phyloP scores from a whole-genome alignment of 2,888 invertebrate genomes.

The Muschampia plurimacula region DNA sequence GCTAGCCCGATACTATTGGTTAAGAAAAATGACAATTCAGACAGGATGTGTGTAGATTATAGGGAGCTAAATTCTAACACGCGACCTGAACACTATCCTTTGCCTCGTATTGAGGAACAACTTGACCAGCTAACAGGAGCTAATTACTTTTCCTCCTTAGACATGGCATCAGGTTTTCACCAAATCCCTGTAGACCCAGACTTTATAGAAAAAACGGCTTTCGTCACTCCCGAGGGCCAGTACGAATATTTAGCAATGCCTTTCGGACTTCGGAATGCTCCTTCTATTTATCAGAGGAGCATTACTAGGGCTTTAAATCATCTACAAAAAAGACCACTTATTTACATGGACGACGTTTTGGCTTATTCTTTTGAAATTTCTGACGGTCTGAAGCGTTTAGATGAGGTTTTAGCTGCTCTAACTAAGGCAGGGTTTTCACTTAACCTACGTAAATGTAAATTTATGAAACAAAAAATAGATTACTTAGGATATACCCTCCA shows the following conservation, averaged over 20 bases:
- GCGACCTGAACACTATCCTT: constrained; percentile 42
- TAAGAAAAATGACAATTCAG: constrained; percentile 35
- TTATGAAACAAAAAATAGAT: neutral
- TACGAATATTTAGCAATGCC: neutral
- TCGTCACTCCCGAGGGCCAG: neutral
- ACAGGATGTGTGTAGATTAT: constrained; percentile 48
- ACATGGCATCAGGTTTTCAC: constrained; percentile 50
- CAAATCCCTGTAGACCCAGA: constrained; percentile 44
- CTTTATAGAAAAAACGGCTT: neutral
- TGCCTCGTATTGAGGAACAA: constrained; percentile 41
- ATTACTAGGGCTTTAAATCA: neutral
- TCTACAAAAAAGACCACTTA: constrained; percentile 22
- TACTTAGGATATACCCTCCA: neutral
- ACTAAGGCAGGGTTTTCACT: neutral
- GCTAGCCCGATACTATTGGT: constrained; percentile 48
- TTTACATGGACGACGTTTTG: constrained; percentile 47
- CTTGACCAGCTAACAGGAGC: constrained; percentile 38
- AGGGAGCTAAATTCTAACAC: constrained; percentile 51
- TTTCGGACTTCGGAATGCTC: neutral
- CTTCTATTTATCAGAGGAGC: neutral
- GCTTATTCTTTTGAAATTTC: constrained; percentile 35
- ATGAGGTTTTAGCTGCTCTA: neutral
- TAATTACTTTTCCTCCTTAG: constrained; percentile 45
- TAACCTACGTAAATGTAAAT: neutral
- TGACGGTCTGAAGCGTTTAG: constrained; percentile 4